Percentiles rank a stretch among this genome's conserved stretches.
phyloP scores from a whole-genome alignment of 2,797 vertebrate genomes.

The Vespertilio murinus region DNA sequence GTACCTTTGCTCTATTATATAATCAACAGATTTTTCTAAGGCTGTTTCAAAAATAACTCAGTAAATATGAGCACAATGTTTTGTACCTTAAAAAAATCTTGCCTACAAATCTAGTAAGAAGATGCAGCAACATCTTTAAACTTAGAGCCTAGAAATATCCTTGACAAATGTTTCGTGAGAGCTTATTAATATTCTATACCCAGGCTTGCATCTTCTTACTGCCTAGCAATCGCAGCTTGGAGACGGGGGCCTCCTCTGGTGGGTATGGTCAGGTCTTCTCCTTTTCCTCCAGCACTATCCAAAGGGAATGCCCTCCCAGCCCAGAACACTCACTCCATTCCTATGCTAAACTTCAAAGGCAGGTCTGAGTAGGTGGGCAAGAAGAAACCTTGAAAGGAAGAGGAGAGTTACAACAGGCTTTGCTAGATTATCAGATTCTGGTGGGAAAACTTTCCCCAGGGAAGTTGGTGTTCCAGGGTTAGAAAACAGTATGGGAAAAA shows the following conservation, averaged over 20 bases:
- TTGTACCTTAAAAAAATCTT: not conserved
- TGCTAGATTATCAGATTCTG: not conserved
- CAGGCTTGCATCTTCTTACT: no score
- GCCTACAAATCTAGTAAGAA: not conserved
- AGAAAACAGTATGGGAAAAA: not conserved
- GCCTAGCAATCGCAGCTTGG: not conserved
- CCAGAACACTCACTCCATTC: not conserved
- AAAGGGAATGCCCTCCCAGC: not conserved
- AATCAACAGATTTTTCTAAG: not conserved
- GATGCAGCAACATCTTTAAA: slow-evolving; percentile 1
- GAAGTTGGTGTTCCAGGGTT: not conserved
- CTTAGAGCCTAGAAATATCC: not conserved
- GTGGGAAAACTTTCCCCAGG: not conserved
- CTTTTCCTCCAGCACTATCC: not conserved
- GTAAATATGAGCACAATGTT: not conserved
- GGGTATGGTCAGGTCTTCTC: not conserved
- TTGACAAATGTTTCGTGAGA: no score
- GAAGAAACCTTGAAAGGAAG: not conserved
- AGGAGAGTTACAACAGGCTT: not conserved
- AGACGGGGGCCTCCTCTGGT: not conserved
- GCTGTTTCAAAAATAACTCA: not conserved
- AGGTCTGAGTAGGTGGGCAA: fast-evolving
- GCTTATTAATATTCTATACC: no score
- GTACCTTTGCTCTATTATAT: not conserved
- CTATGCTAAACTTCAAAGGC: not conserved